These are phyloP conservation scores for Lithophane leautieri DNA, from an alignment of 2,888 invertebrate species.

Conservation along the genomic window DNA sequence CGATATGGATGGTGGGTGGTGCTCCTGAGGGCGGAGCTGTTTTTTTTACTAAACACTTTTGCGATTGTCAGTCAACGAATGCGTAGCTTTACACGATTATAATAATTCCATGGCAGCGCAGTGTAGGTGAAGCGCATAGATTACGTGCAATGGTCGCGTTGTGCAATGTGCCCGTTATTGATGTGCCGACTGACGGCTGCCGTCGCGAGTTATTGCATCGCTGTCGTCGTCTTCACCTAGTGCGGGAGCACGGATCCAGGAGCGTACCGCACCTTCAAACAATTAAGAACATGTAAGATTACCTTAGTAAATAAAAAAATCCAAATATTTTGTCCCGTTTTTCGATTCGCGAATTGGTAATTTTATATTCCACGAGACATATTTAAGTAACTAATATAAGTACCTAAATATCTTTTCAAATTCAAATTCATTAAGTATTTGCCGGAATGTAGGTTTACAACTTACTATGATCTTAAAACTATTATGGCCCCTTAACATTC, in stretches of 20 bases:
- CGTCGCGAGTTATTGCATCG: slow-evolving; percentile 57
- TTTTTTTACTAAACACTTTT: neutral
- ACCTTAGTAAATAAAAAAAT: neutral
- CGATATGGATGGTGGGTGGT: neutral
- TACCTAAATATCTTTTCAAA: neutral
- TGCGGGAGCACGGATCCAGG: slow-evolving; percentile 27
- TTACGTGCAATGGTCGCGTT: slow-evolving; percentile 59
- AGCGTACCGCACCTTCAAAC: neutral
- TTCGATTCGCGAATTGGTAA: neutral
- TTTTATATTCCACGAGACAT: neutral
- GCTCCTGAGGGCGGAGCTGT: neutral
- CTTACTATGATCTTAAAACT: too few species aligned
- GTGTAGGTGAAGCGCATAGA: slow-evolving; percentile 61
- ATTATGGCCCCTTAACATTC: too few species aligned
- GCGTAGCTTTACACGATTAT: slow-evolving; percentile 59
- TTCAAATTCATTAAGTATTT: too few species aligned
- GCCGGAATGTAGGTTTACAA: too few species aligned
- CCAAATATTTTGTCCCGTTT: neutral
- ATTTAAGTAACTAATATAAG: neutral
- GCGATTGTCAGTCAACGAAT: slow-evolving; percentile 25
- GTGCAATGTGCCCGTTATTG: slow-evolving; percentile 58
- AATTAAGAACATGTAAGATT: neutral
- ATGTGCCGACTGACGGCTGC: slow-evolving; percentile 60
- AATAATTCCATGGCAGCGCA: slow-evolving; percentile 50
- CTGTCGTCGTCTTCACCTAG: slow-evolving; percentile 40